phyloP scores from a whole-genome alignment of 1,140 invertebrate species.

The Hirudo medicinalis region DNA sequence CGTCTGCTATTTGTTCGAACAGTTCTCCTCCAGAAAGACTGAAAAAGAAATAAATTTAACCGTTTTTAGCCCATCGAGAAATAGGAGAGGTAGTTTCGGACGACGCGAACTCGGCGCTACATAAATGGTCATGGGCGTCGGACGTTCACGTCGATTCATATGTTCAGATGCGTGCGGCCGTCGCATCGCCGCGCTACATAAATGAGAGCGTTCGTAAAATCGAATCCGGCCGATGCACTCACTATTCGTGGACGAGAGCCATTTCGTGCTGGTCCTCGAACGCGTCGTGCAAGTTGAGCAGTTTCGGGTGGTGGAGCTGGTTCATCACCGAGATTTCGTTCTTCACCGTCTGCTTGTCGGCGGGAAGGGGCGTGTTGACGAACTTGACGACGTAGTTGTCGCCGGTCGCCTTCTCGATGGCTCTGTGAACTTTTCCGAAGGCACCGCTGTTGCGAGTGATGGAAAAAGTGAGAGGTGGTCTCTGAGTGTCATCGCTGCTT shows the following conservation, averaged over 20 bases:
- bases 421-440: conserved; percentile 95
- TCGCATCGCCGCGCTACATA: too few relatives aligned
- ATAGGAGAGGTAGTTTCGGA: too few relatives aligned
- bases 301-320: conserved; percentile 86
- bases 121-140: too few relatives aligned
- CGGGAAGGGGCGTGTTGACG: conserved; percentile 82
- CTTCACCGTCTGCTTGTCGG: conserved; percentile 90
- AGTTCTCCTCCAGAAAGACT: conserved; percentile 94
- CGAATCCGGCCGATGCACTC: neutral
- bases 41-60: conserved; percentile 25
- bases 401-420: conserved; percentile 83
- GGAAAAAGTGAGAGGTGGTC: too few relatives aligned
- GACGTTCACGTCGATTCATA: too few relatives aligned
- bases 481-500: too few relatives aligned
- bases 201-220: conserved; percentile 16
- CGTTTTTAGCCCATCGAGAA: too few relatives aligned
- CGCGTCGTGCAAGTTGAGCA: conserved; percentile 95
- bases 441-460: conserved; percentile 53
- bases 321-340: conserved; percentile 99
- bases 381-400: conserved; percentile 98
- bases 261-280: conserved; percentile 99
- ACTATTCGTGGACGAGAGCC: conserved; percentile 98
- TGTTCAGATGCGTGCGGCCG: too few relatives aligned
- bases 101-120: too few relatives aligned
- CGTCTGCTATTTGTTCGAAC: conserved; percentile 92